Conservation (phyloP, 1,140 invertebrate genomes). For the Drosophila fuyamai region DNA sequence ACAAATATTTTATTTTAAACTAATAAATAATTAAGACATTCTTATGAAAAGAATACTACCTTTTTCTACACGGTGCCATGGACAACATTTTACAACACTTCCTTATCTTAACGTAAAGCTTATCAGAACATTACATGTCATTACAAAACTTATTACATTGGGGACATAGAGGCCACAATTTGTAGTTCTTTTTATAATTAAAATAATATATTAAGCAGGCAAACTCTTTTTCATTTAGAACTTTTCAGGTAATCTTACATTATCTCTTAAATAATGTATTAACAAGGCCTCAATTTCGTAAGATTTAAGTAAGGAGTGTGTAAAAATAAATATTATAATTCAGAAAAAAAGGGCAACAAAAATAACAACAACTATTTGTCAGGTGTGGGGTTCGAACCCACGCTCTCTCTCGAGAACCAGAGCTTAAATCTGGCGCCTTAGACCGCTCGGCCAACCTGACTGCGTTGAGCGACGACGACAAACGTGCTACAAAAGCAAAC, state of each 20-base stretch:
- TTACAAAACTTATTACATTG: neutral
- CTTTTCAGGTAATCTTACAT: neutral
- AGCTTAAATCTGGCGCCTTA: conserved; percentile 91
- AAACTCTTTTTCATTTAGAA: neutral
- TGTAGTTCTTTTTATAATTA: neutral
- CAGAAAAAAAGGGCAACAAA: conserved; percentile 19
- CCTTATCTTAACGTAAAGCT: conserved; percentile 1
- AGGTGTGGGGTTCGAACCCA: conserved; percentile 91
- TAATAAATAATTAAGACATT: no score
- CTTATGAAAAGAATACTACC: no score
- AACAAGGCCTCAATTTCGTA: neutral
- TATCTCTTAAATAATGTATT: neutral
- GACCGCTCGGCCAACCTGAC: conserved; percentile 90
- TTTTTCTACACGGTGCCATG: no score
- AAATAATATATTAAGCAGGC: neutral
- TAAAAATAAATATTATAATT: conserved; percentile 6
- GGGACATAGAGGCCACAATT: neutral
- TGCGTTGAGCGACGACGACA: conserved; percentile 39
- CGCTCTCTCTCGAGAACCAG: conserved; percentile 90
- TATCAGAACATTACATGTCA: neutral
- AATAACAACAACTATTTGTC: conserved; percentile 84
- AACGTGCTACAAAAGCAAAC: conserved; percentile 52
- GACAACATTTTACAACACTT: no score
- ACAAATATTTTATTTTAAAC: no score
- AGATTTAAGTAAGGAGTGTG: neutral